Evolutionary conservation across 2,888 invertebrate species (phyloP).

Genomic region (Biston betularia): DNA sequence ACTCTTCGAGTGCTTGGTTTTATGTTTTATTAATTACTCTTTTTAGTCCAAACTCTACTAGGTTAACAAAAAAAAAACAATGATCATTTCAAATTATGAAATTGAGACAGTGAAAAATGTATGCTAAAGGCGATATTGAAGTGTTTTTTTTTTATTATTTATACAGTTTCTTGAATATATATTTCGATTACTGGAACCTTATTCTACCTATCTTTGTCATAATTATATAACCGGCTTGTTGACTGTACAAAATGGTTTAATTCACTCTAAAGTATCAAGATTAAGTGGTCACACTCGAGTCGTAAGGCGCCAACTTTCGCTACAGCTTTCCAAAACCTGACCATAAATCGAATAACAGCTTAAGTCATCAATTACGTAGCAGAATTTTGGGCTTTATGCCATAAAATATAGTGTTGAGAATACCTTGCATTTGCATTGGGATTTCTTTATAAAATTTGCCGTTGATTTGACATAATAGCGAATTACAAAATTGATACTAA

Average conservation of each 20-base stretch:
- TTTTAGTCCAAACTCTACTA: no score
- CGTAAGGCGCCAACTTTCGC: constrained; percentile 77
- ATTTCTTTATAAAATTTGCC: constrained; percentile 12
- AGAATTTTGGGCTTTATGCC: constrained; percentile 39
- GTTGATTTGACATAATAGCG: constrained; percentile 25
- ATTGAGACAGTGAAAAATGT: no score
- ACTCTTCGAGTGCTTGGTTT: no score
- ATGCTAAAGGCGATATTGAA: no score
- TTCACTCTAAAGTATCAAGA: constrained; percentile 65
- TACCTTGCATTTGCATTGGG: constrained; percentile 26
- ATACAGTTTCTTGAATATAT: constrained; percentile 11
- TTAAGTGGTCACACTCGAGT: constrained; percentile 63
- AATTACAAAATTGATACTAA: constrained; percentile 51
- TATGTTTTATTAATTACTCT: no score
- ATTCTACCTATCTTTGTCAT: constrained; percentile 27
- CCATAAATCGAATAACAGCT: constrained; percentile 57
- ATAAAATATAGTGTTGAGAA: constrained; percentile 29
- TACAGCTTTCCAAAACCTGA: constrained; percentile 81
- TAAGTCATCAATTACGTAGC: constrained; percentile 48
- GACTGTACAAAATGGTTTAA: constrained; percentile 36
- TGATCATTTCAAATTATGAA: no score
- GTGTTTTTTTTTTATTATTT: no score
- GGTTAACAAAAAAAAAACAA: no score
- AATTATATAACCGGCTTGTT: constrained; percentile 42
- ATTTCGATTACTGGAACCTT: constrained; percentile 12